A percentile compares a stretch with the other conserved stretches of the same genome.
phyloP scores from a whole-genome alignment of 2,888 invertebrate species.

The Halocaridina rubra region DNA sequence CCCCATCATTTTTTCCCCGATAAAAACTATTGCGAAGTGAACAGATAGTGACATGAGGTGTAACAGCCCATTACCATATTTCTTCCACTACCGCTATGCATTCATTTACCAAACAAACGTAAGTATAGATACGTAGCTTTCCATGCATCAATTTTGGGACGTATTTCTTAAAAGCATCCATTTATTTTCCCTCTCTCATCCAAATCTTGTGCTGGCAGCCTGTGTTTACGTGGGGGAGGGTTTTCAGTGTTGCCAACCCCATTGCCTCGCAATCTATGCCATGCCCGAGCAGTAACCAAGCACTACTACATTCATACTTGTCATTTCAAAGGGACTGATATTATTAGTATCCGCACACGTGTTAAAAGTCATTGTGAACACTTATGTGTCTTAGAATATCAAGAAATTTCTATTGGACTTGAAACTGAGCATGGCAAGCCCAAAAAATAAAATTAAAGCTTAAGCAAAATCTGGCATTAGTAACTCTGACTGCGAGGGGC shows the following conservation, averaged over 20 bases:
- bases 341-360: neutral
- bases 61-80: neutral
- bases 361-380: neutral
- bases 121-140: conserved; percentile 34
- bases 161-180: conserved; percentile 34
- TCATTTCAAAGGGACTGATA: no score
- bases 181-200: conserved; percentile 11
- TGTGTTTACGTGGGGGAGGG: conserved; percentile 13
- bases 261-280: neutral
- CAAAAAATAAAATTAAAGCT: no score
- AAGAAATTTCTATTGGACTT: neutral
- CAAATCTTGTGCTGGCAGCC: neutral
- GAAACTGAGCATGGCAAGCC: no score
- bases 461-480: neutral
- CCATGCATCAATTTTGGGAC: conserved; percentile 36
- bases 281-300: no score
- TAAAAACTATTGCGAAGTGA: neutral
- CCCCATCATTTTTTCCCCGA: neutral
- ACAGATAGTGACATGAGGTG: neutral
- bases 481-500: neutral
- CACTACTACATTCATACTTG: no score
- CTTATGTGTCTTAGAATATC: neutral
- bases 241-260: conserved; percentile 13
- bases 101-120: conserved; percentile 35
- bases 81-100: neutral